Evolutionary conservation across 30 jellyfish, hydroid and myxozoan genomes (phyloP), one percentile per base, ranked within the genome.

Genomic region (Nemopilema nomurai): DNA sequence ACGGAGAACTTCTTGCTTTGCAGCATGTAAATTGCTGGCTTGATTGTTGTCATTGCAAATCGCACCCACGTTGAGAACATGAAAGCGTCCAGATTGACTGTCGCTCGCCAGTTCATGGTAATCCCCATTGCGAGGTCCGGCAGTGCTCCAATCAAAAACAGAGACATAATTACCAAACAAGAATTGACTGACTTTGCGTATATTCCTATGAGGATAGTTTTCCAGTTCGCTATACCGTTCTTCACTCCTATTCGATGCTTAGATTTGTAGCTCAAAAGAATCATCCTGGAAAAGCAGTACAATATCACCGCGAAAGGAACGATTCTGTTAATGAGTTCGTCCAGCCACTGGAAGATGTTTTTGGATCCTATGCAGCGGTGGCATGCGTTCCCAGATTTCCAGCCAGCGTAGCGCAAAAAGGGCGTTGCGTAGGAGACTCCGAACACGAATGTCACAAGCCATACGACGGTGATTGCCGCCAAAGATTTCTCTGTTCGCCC

Each of bases 171-270:
- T n/a, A 82, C 33, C 62, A 82, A 22, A 52, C 91, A 82, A 50
- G 91, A 33, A 8, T 82, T 50, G n/a, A 72, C 91, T 1, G 91
- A 82, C 51, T 82, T 82, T 18, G 91, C 91, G 69, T 82, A 82
- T 27, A 82, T 82, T 49, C 91, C 91, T 17, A 82, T 74, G 33
- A 82, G 79, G 23, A 82, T 75, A 1, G 81, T 68, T 49, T 72
- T 82, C 91, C 91, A 82, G 25, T 82, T 82, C 4, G 81, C 75
- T 9, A 82, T 57, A 32, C 76, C 64, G 50, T 82, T 50, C 51
- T 51, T n/a, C 0, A 72, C 91, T 6, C 81, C 82, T 7, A 82
- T 85, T 1, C 82, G 81, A 27, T 67, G 84, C 72, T 26, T 82
- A 17, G 91, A 67, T 33, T 33, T 82, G 41, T 82, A 72, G 51